Evolutionary conservation across 2,797 vertebrate genomes (phyloP), one percentile per base, ranked within the genome.

Genomic region (Neoniphon sammara): DNA sequence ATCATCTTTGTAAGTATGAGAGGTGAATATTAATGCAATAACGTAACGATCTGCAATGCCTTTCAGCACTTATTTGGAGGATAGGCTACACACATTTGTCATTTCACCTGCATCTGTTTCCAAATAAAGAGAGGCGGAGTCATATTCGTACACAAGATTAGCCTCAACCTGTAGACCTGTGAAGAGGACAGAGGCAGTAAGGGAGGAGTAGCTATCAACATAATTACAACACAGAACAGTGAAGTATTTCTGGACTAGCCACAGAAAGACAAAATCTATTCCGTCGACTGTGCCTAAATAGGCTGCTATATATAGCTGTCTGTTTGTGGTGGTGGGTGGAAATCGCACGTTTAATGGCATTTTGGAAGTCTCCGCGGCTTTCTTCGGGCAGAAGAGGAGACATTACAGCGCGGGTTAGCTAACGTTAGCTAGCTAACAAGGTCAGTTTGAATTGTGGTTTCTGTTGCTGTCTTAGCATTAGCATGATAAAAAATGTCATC

Each of bases 391-490:
- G 66, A 85, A 88, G 89, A 88, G 86, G 87, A 88, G 86, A 84
- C 86, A 49, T 82, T 65, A 80, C 86, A 66, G 87, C 77, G 81
- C 86, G 82, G 81, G 86, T 80, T 82, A 88, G 92, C 92, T 89
- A 88, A 89, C 87, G 88, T 86, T 90, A 91, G 91, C 92, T 89
- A 89, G 88, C 88, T 88, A 93, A 91, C 92, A 93, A 93, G 92
- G 92, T 93, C 92, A 93, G 92, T 91, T 91, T 92, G 64, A 75
- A 61, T 83, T 73, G 62, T 55, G 20, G 47, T 39, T 87, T 80
- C 5, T 27, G 58, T 59, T 60, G 5, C 30, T 70, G 30, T 52
- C 67, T 54, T 11, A 18, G 9, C 21, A 0, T n/a, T 14, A 5
- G 23, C 47, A 1, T 15, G 4, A 2, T 23, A 25, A 14, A 34